A percentile compares a stretch with the other conserved stretches of the same genome.
phyloP scores from a whole-genome alignment of 2,113 vertebrate genomes.

The Python bivittatus region DNA sequence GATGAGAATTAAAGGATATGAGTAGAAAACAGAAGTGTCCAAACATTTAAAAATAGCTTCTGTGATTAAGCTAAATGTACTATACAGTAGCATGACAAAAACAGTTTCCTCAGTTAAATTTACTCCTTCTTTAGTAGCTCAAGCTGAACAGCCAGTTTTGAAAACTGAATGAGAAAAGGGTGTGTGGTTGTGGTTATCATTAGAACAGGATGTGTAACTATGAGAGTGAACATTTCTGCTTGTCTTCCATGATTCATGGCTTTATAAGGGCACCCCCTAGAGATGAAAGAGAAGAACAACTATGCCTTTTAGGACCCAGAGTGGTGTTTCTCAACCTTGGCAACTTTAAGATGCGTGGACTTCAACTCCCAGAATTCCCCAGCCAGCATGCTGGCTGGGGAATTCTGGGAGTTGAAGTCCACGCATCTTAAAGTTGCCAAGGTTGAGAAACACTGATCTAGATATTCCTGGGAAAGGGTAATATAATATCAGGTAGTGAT shows the following conservation, averaged over 20 bases:
- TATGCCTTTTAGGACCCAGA: background rate
- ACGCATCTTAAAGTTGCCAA: too few species aligned
- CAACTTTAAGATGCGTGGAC: too few species aligned
- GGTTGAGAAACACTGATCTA: too few species aligned
- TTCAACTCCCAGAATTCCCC: too few species aligned
- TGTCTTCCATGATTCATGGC: background rate
- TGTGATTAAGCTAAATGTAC: constrained; percentile 18
- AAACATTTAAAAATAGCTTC: constrained; percentile 23
- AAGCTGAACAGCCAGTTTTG: background rate
- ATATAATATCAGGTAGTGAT: too few species aligned
- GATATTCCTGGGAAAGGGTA: too few species aligned
- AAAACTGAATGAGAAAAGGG: constrained; percentile 18
- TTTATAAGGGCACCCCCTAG: background rate
- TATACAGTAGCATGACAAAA: constrained; percentile 5
- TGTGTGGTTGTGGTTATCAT: background rate
- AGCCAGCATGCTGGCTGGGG: too few species aligned
- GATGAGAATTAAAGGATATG: background rate
- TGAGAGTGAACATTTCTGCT: background rate
- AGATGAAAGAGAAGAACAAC: background rate
- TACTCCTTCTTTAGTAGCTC: background rate
- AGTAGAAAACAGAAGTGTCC: background rate
- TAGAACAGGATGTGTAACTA: background rate
- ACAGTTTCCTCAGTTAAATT: constrained; percentile 9
- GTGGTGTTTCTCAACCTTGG: too few species aligned
- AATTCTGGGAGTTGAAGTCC: too few species aligned